Evolutionary conservation across 2,888 invertebrate genomes (phyloP).

Genomic region (Phania funesta): DNA sequence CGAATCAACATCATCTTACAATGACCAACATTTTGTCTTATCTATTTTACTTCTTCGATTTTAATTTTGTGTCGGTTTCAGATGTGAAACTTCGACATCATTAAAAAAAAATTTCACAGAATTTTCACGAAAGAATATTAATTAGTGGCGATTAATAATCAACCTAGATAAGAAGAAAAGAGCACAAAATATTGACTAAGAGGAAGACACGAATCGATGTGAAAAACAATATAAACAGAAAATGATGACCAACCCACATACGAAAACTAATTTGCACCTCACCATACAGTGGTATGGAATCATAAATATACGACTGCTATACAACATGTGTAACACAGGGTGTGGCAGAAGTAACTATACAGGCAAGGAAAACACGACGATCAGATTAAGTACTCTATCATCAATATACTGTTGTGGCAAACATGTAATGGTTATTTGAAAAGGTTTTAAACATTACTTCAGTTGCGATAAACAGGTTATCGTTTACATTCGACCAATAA

Average conservation of each 20-base stretch:
- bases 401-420: too few species aligned
- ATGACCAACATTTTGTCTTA: too few species aligned
- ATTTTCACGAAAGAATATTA: constrained; percentile 26
- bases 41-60: too few species aligned
- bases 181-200: neutral
- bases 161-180: constrained; percentile 46
- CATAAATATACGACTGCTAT: neutral
- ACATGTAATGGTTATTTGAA: too few species aligned
- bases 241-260: constrained; percentile 56
- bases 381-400: too few species aligned
- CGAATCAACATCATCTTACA: too few species aligned
- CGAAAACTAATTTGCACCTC: constrained; percentile 60
- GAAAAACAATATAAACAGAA: constrained; percentile 1
- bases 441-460: too few species aligned
- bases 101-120: neutral
- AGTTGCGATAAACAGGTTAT: too few species aligned
- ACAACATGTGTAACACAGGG: neutral
- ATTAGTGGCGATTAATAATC: constrained; percentile 56
- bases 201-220: constrained; percentile 1
- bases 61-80: too few species aligned
- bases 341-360: neutral
- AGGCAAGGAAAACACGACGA: neutral
- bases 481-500: too few species aligned
- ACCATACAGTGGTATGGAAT: constrained; percentile 32
- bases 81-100: too few species aligned